These are phyloP conservation scores for Triplophysa yarkandensis DNA, from an alignment of 2,797 vertebrate genomes.

Conservation along the genomic window DNA sequence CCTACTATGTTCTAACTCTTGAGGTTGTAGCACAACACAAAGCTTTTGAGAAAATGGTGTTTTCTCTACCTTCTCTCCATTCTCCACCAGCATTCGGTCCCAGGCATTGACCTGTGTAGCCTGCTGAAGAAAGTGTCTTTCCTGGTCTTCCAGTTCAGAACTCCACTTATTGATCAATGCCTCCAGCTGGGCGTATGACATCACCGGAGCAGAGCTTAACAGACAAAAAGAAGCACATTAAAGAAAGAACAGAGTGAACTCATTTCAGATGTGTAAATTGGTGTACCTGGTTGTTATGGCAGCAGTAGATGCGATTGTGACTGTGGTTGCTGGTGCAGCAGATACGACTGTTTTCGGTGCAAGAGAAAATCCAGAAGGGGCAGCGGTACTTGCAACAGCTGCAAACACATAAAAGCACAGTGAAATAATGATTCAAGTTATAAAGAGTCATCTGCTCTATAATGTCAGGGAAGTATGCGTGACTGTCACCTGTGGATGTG, in stretches of 20 bases:
- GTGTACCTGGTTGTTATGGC: slow-evolving; percentile 49
- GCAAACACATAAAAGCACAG: not conserved
- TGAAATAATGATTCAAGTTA: not conserved
- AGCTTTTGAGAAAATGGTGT: too few species aligned
- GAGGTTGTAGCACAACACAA: not conserved
- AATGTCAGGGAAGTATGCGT: too few species aligned
- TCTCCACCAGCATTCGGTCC: slow-evolving; percentile 91
- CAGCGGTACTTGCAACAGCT: slow-evolving; percentile 58
- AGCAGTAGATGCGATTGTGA: slow-evolving; percentile 33
- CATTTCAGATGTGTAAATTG: not conserved
- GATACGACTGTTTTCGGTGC: slow-evolving; percentile 67
- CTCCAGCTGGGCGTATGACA: slow-evolving; percentile 94
- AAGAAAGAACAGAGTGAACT: not conserved
- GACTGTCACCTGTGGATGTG: slow-evolving; percentile 30
- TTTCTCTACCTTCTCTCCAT: slow-evolving; percentile 86
- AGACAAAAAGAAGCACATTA: not conserved
- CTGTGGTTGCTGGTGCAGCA: slow-evolving; percentile 31
- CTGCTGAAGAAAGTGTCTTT: slow-evolving; percentile 94
- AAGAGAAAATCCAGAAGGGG: slow-evolving; percentile 65
- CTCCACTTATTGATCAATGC: slow-evolving; percentile 98
- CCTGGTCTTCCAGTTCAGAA: slow-evolving; percentile 94
- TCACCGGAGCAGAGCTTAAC: slow-evolving; percentile 73
- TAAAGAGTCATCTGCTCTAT: not conserved
- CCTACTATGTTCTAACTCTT: too few species aligned
- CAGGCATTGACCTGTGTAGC: slow-evolving; percentile 97